Evolutionary conservation across 2,113 vertebrate genomes (phyloP).

Genomic region (Daubentonia madagascariensis): DNA sequence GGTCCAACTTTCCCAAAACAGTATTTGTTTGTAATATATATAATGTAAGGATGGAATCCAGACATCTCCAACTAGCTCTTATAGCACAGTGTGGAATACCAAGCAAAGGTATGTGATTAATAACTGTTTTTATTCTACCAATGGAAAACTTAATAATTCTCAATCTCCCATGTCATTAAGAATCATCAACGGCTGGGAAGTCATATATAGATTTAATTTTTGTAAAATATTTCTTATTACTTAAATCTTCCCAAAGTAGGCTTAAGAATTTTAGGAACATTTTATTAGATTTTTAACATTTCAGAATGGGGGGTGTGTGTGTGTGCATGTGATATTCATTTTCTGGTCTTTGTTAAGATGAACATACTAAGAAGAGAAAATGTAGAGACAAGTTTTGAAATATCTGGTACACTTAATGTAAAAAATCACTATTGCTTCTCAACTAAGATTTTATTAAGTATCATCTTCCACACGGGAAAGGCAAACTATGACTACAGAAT

Average conservation of each 20-base stretch:
- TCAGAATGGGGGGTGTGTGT: not conserved
- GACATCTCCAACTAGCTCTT: not conserved
- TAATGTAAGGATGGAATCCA: not conserved
- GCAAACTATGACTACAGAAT: not conserved
- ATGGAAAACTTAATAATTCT: not conserved
- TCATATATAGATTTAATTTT: not conserved
- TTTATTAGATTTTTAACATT: conserved; percentile 23
- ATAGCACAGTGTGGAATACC: not conserved
- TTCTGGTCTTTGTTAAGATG: not conserved
- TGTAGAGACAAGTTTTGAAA: not conserved
- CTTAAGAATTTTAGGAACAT: not conserved
- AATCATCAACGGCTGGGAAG: not conserved
- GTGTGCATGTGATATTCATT: not conserved
- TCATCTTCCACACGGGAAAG: not conserved
- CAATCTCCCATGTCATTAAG: not conserved
- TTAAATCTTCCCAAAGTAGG: not conserved
- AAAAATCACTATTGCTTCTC: not conserved
- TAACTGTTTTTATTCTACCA: not conserved
- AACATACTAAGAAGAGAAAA: not conserved
- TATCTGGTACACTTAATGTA: not conserved
- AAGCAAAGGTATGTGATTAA: not conserved
- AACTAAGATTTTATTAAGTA: not conserved
- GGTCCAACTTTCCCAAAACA: not conserved
- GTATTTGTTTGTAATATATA: not conserved
- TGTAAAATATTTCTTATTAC: not conserved